A percentile compares a stretch with the other conserved stretches of the same genome.
Evolutionary conservation across 2,113 vertebrate species (phyloP).

Genomic region (Thamnophis sirtalis): DNA sequence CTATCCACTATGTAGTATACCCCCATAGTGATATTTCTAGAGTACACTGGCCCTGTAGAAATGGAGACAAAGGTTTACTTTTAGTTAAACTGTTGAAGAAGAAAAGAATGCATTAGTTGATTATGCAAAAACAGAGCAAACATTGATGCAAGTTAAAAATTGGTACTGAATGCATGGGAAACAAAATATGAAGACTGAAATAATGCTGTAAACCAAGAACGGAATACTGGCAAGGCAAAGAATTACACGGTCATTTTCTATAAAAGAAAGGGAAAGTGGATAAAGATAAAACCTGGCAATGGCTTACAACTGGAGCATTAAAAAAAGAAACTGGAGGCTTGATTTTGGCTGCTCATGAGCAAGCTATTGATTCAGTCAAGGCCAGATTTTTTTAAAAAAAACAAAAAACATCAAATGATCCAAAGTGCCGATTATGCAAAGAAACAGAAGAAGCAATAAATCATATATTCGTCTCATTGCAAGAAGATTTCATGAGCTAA

Average conservation of each 20-base stretch:
- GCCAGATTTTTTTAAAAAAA: not conserved
- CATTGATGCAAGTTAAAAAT: not conserved
- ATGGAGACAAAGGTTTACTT: not conserved
- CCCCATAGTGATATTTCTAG: not conserved
- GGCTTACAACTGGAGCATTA: not conserved
- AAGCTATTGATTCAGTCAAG: not conserved
- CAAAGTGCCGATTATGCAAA: not conserved
- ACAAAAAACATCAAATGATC: not conserved
- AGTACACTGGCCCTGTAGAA: not conserved
- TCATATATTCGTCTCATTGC: not conserved
- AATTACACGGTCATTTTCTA: not conserved
- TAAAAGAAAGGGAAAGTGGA: not conserved
- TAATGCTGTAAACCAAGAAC: not conserved
- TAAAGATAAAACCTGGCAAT: not conserved
- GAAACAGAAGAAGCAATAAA: not conserved
- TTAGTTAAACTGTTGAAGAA: not conserved
- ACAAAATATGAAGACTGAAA: not conserved
- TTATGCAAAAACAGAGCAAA: not conserved
- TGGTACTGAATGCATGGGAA: not conserved
- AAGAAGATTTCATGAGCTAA: not conserved
- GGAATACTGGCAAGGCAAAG: not conserved
- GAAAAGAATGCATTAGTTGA: not conserved
- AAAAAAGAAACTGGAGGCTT: not conserved
- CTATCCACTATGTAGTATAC: not conserved
- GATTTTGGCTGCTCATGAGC: not conserved